A percentile compares a stretch with the other conserved stretches of the same genome.
Conservation (phyloP, 2,113 vertebrate genomes). For the Microcebus ravelobensis region DNA sequence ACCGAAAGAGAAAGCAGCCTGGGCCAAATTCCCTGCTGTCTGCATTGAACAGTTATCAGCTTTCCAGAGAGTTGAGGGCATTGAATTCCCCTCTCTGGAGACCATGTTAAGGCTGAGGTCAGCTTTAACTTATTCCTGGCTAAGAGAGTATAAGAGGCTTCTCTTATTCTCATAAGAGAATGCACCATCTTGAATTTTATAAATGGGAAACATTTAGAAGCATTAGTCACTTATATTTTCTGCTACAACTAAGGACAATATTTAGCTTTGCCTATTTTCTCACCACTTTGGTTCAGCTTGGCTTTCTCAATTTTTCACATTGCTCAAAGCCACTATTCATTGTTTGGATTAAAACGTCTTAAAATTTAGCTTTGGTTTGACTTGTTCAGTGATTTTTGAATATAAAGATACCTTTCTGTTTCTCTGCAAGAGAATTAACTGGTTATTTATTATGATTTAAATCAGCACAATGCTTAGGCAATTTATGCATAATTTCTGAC, state of each 20-base stretch:
- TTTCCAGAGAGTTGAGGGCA: not conserved
- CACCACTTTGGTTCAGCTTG: not conserved
- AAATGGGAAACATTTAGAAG: not conserved
- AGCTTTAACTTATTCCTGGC: slow-evolving; percentile 21
- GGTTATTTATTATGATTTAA: not conserved
- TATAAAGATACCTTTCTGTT: not conserved
- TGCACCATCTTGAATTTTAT: not conserved
- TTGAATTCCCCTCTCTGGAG: not conserved
- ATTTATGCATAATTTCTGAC: not conserved
- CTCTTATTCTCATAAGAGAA: not conserved
- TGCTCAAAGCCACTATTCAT: not conserved
- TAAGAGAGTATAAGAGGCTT: not conserved
- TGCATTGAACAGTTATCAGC: slow-evolving; percentile 5
- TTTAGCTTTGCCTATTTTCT: not conserved
- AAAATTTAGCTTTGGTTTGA: not conserved
- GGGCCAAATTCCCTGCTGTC: not conserved
- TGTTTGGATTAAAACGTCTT: not conserved
- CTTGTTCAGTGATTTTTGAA: not conserved
- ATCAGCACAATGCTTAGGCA: not conserved
- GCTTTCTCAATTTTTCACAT: not conserved
- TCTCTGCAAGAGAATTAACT: not conserved
- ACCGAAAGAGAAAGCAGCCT: not conserved
- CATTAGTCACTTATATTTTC: not conserved
- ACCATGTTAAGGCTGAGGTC: not conserved
- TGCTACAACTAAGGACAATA: not conserved